Evolutionary conservation across 2,113 vertebrate genomes (phyloP).

Genomic region (Scatophagus argus): DNA sequence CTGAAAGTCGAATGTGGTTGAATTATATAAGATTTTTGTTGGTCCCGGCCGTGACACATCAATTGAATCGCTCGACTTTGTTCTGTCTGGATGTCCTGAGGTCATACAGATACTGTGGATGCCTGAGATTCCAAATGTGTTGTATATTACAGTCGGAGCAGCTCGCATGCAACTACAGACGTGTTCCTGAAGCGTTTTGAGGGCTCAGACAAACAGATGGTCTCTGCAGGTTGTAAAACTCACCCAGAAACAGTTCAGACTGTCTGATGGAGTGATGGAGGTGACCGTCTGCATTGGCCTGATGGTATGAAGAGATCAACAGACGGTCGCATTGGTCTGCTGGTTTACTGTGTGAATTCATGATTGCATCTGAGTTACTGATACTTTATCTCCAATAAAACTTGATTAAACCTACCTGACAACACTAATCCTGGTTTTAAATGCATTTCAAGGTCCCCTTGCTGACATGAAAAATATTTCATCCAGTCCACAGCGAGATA

Average conservation of each 20-base stretch:
- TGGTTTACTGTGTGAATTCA: not conserved
- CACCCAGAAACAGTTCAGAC: not conserved
- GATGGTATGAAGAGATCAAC: constrained; percentile 13
- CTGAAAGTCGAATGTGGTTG: not conserved
- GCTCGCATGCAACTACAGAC: constrained; percentile 38
- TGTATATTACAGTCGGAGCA: constrained; percentile 40
- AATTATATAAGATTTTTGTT: constrained; percentile 5
- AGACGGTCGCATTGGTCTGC: not conserved
- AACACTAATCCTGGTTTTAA: not conserved
- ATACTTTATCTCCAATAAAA: not conserved
- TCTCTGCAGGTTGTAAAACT: constrained; percentile 30
- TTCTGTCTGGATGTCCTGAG: constrained; percentile 29
- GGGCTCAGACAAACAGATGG: constrained; percentile 42
- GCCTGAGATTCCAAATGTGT: constrained; percentile 66
- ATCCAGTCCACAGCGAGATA: not conserved
- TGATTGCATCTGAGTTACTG: not conserved
- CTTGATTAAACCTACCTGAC: not conserved
- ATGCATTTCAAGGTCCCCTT: not conserved
- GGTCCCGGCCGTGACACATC: constrained; percentile 15
- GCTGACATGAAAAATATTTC: not conserved
- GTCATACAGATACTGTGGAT: constrained; percentile 39
- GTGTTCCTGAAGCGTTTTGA: constrained; percentile 30
- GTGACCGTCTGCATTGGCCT: not conserved
- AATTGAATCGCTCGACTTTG: constrained; percentile 39
- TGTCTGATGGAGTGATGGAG: not conserved